Base-by-base conservation (phyloP, 2,113 vertebrate genomes). In the Daubentonia madagascariensis region DNA sequence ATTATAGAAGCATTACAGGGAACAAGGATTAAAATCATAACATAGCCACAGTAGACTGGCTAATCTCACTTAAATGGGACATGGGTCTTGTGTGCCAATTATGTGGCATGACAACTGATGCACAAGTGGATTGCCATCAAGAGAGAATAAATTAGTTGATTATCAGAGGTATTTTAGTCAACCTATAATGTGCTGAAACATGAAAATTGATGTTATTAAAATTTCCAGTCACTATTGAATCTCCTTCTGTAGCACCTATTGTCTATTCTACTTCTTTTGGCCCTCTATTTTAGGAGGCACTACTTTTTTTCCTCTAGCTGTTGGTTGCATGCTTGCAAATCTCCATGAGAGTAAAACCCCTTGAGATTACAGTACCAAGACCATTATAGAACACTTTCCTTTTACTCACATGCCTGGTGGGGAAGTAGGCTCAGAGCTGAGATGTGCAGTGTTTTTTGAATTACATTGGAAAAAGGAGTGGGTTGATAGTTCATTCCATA, bases 141-240 rank as follows among this genome's bases (percentile, higher is more conserved):
- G 79, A 97, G 30, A 95, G 92, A 90, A 92, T 75, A 89, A 89
- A 94, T 95, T 72, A 94, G 93, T 50, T 76, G 70, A 96, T 95
- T 70, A 95, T 65, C 61, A 90, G 79, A 78, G 65, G n/a, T 81
- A 54, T 80, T 96, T 70, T 78, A 43, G 70, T 87, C 32, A 92
- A 65, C 67, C 35, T 91, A 17, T 70, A 57, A 48, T 30, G 32
- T 80, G 8, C 57, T 84, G 68, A 88, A 80, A 90, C 45, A 73
- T 67, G 67, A 90, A 96, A 84, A 94, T 92, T 79, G 92, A 92
- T 89, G 40, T 75, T 65, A 85, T 87, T 95, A 85, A 87, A 92
- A 90, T 97, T 89, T 43, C 17, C 52, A n/a, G 91, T 94, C 28
- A 30, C 45, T 37, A 8, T 2, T 25, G 7, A 80, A 76, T 59